Base-by-base conservation (phyloP, 1,140 invertebrate genomes). In the Aradophagus sp. region DNA sequence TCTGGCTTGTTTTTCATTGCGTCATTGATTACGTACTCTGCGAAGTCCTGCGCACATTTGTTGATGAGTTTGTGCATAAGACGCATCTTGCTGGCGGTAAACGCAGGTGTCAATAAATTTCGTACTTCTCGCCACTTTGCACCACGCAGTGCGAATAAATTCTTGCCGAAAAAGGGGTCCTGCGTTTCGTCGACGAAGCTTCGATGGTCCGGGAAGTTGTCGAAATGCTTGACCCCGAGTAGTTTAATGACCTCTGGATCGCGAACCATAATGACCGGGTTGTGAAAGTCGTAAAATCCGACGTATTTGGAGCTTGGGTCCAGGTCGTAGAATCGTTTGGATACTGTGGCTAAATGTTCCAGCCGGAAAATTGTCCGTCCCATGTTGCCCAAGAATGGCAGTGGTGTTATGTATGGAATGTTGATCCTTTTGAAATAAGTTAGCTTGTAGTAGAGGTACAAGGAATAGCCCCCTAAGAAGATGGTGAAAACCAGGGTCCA, bases 171-270 rank as follows among this genome's bases (percentile, higher is more conserved):
- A 0, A 91, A 56, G 0, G 87, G 86, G 56, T 90, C 89, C 0
- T 67, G 45, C 0, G 86, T 79, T n/a, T 80, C 76, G 8, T 75
- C 75, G 2, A 88, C 66, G 16, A 89, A 82, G 0, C 55, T 48
- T 8, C 77, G 76, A 44, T 90, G 88, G 58, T 91, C 86, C 0
- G 84, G 76, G 66, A 91, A 92, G 74, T 88, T 79, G 3, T 91
- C 89, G 58, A 92, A 92, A 69, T 92, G 87, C 77, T 90, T 91
- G 0, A 92, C 83, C 0, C 87, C 83, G 4, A 92, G 83, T 26
- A 75, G 77, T 23, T 76, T 76, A 2, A 76, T 74, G 14, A 76
- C 5, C 26, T 76, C 74, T 0, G 42, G 67, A 35, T 76, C 76
- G 5, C 69, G 59, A 6, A 78, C 41, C 7, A 76, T 36, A 8